Evolutionary conservation across 2,797 vertebrate genomes (phyloP).

Genomic region (Acipenser transmontanus): DNA sequence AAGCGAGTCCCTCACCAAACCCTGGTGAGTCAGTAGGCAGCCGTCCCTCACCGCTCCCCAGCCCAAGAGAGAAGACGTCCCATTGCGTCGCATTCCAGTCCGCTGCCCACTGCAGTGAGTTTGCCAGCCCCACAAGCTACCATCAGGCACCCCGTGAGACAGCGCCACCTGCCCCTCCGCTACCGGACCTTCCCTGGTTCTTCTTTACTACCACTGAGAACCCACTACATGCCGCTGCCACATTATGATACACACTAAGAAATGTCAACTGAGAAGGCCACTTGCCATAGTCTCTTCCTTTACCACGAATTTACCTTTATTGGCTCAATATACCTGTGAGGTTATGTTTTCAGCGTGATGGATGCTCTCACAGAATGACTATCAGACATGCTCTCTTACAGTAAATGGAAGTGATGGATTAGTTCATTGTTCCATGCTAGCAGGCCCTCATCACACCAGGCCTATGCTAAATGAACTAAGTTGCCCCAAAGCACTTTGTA

Average conservation of each 20-base stretch:
- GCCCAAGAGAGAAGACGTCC: too few species aligned
- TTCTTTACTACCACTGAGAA: too few species aligned
- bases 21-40: too few species aligned
- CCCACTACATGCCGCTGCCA: too few species aligned
- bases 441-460: not conserved
- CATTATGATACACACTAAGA: not conserved
- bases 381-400: constrained; percentile 14
- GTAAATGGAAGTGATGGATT: constrained; percentile 18
- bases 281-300: not conserved
- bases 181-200: too few species aligned
- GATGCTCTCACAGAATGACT: not conserved
- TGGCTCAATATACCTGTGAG: constrained; percentile 22
- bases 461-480: not conserved
- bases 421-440: not conserved
- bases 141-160: too few species aligned
- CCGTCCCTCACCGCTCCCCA: too few species aligned
- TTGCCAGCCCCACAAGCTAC: too few species aligned
- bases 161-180: too few species aligned
- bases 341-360: constrained; percentile 9
- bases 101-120: too few species aligned
- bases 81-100: too few species aligned
- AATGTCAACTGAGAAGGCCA: not conserved
- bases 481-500: not conserved
- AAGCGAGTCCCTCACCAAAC: too few species aligned
- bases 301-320: constrained; percentile 1